phyloP scores from a whole-genome alignment of 2,797 vertebrate species.

The Phrynocephalus guinanensis region DNA sequence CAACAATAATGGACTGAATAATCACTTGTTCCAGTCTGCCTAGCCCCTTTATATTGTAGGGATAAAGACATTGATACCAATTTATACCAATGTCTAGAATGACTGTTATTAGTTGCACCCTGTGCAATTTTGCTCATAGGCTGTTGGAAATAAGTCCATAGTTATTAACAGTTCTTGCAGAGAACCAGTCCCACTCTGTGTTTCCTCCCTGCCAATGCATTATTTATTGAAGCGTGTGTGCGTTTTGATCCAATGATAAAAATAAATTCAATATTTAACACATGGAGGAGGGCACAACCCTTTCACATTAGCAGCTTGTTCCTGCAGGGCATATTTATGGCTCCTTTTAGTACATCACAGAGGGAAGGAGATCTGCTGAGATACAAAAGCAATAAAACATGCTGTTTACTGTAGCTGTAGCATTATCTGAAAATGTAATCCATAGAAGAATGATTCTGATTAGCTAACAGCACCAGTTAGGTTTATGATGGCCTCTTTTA shows the following conservation, averaged over 20 bases:
- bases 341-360: constrained; percentile 4
- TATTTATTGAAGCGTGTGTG: neutral
- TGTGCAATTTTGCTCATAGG: neutral
- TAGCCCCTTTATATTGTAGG: neutral
- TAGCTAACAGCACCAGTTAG: constrained; percentile 52
- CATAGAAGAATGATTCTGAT: constrained; percentile 65
- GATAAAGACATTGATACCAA: neutral
- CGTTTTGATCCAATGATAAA: constrained; percentile 23
- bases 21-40: neutral
- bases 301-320: constrained; percentile 27
- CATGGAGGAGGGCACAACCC: neutral
- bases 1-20: neutral
- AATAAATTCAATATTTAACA: constrained; percentile 39
- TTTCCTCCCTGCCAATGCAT: neutral
- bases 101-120: neutral
- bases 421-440: constrained; percentile 52
- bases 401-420: constrained; percentile 58
- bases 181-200: neutral
- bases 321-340: constrained; percentile 18
- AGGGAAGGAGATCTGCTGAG: constrained; percentile 16
- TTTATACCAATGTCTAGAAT: neutral
- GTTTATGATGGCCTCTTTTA: constrained; percentile 59
- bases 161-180: neutral
- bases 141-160: neutral
- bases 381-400: constrained; percentile 62